These are phyloP conservation scores for Myiotriccus ornatus DNA, from an alignment of 2,797 vertebrate species.

Conservation along the genomic window DNA sequence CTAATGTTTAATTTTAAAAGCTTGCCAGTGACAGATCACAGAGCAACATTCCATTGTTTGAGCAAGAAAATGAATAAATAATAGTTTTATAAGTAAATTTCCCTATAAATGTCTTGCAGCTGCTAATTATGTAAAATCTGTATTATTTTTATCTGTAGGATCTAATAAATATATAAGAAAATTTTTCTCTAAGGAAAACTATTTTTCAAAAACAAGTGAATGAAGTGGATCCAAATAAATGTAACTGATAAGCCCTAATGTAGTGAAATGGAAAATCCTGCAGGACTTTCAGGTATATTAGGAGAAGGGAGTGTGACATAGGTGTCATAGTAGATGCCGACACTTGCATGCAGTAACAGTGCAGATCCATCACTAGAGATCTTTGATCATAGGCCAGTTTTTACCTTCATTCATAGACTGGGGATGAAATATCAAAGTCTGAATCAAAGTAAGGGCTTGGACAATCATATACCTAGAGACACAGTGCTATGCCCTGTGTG, in stretches of 20 bases:
- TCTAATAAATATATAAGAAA: background rate
- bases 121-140: background rate
- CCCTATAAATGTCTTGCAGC: background rate
- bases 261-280: background rate
- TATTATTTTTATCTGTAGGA: background rate
- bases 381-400: background rate
- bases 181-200: background rate
- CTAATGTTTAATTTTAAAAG: constrained; percentile 13
- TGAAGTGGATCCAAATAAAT: background rate
- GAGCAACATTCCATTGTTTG: background rate
- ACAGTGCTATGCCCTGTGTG: background rate
- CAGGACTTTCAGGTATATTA: background rate
- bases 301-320: background rate
- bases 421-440: background rate
- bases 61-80: constrained; percentile 7
- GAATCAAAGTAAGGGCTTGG: background rate
- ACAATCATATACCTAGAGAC: background rate
- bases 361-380: background rate
- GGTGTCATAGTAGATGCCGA: background rate
- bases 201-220: background rate
- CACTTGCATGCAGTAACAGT: background rate
- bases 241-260: background rate
- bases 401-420: background rate
- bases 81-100: background rate
- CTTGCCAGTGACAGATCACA: background rate